These are phyloP conservation scores for Monopterus albus DNA, from an alignment of 2,113 vertebrate species.

Conservation along the genomic window DNA sequence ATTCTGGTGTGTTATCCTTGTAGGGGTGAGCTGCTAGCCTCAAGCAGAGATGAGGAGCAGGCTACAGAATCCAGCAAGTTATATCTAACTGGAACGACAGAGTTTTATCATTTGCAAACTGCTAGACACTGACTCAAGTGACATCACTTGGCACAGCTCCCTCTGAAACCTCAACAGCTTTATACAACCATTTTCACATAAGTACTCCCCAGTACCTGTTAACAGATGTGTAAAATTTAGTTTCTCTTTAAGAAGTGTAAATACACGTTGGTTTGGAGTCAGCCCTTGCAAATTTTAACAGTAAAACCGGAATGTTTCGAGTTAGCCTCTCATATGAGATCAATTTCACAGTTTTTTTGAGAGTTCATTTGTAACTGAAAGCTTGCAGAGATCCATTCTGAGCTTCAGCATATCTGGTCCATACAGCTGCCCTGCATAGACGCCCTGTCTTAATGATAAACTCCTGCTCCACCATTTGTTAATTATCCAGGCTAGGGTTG, in stretches of 20 bases:
- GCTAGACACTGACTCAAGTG: not conserved
- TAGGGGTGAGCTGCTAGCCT: not conserved
- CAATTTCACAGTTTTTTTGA: constrained; percentile 30
- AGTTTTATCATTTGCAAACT: too few species aligned
- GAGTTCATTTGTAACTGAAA: constrained; percentile 55
- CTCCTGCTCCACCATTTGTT: constrained; percentile 26
- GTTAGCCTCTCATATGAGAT: constrained; percentile 15
- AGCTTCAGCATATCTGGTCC: constrained; percentile 72
- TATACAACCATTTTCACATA: not conserved
- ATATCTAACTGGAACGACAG: too few species aligned
- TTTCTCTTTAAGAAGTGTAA: not conserved
- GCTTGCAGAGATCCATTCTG: constrained; percentile 36
- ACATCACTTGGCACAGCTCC: not conserved
- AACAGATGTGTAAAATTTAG: constrained; percentile 1
- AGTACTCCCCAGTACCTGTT: not conserved
- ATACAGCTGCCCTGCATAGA: constrained; percentile 47
- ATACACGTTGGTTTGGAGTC: constrained; percentile 2
- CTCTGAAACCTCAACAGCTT: not conserved
- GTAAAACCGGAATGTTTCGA: constrained; percentile 39
- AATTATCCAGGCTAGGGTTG: constrained; percentile 6
- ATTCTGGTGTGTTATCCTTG: not conserved
- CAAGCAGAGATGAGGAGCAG: not conserved
- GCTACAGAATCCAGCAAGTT: too few species aligned
- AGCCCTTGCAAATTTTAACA: constrained; percentile 4
- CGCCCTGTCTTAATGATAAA: constrained; percentile 34